Base-by-base conservation (phyloP, 2,113 vertebrate species). In the Shinisaurus crocodilurus region DNA sequence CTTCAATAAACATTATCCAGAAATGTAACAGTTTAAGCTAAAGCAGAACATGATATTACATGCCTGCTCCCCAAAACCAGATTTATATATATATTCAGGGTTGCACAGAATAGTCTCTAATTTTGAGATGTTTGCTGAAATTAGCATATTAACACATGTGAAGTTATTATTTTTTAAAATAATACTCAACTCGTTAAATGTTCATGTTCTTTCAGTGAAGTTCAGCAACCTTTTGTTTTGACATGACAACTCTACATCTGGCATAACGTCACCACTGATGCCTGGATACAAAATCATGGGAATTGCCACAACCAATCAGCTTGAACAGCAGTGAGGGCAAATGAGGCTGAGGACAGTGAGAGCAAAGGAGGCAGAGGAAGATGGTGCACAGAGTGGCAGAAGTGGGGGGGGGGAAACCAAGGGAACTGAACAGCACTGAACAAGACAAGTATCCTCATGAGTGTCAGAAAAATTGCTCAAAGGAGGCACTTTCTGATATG, bases 381-480 rank as follows among this genome's bases (percentile, higher is more conserved):
- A 82, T 34, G 57, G 16, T 23, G 25, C 60, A 63, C 54, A 6
- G 48, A 60, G 60, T 1, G 16, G 32, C 1, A 25, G 37, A 29
- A 43, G 6, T 32, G 3, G 20, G 45, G 54, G 1, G 20, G 45
- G 54, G 29, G 40, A 48, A 67, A 8, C 12, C 2, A 15, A 67
- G 6, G 40, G 60, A 6, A 67, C 43, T 54, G 12, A 0, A 0
- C 0, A 60, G 85, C 88, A 43, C 37, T 0, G 67, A 76, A 50
- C 60, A 88, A 89, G 89, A 65, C 83, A 81, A 86, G 86, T 16
- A 16, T 18, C 8, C 60, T 18, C 37, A 57, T 7, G 12, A 29
- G 23, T 40, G 72, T 32, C 12, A 8, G 54, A 37, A 25, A 86
- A 25, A 27, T 34, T 70, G 48, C 6, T 12, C 4, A 8, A 54